Base-by-base conservation (phyloP, 2,113 vertebrate species). In the Piaya cayana region DNA sequence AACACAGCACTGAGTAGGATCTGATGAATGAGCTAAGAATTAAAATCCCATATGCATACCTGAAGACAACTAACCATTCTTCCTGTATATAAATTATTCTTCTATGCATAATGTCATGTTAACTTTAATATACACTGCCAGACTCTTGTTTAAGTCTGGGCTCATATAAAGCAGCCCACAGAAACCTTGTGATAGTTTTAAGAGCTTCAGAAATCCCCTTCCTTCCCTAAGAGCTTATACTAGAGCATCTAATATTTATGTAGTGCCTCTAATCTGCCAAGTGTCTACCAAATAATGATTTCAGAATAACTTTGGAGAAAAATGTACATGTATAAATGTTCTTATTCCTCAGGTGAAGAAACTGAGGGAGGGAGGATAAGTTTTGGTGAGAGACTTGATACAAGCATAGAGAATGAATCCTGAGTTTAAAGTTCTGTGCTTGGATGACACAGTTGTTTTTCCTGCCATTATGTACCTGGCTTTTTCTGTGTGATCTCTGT, bases 181-280 rank as follows among this genome's bases (percentile, higher is more conserved):
- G 88, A 80, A 96, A 81, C 52, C 59, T 94, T 64, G 43, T 32
- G 49, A 53, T 82, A 49, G 52, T 81, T 96, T 59, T 77, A 84
- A 95, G 76, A 86, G 39, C 76, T 93, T 86, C 76, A 88, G 52
- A 92, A 92, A 86, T 96, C 36, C 49, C 16, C 80, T 77, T 93
- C 25, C 39, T 86, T 74, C 34, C 76, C 18, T 78, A 91, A 92
- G 74, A 88, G 56, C 49, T 84, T 79, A 75, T 64, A 47, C 19
- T 83, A 12, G 71, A 58, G n/a, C 71, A 88, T 72, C 69, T 93
- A 83, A 70, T 91, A 77, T 95, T 94, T 96, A 59, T 95, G 59
- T 74, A 70, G 74, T 90, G 45, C 67, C 36, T 90, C 50, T 90
- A 79, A 90, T 91, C 78, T 76, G 59, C 67, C 32, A 72, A 58